These are phyloP conservation scores for Xanthorhoe spadicearia DNA, from an alignment of 2,888 invertebrate genomes.

Conservation along the genomic window DNA sequence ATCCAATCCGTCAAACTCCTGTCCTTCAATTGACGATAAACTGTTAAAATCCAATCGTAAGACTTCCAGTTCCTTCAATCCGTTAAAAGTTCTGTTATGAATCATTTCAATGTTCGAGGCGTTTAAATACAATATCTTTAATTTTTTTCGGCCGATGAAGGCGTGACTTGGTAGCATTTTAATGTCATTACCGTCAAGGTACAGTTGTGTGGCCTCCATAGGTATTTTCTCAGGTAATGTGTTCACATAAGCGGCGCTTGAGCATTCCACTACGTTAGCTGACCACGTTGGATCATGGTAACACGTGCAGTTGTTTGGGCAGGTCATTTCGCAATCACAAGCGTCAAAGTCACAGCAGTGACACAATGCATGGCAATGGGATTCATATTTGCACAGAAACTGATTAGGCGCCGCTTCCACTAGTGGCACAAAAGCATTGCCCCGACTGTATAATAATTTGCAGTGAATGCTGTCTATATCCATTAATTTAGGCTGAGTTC, in stretches of 20 bases:
- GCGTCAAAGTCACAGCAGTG: slow-evolving; percentile 96
- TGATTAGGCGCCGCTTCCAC: slow-evolving; percentile 92
- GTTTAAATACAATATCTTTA: slow-evolving; percentile 91
- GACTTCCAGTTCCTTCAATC: slow-evolving; percentile 90
- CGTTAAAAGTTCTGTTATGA: slow-evolving; percentile 93
- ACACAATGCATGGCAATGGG: slow-evolving; percentile 94
- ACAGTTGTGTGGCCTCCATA: slow-evolving; percentile 95
- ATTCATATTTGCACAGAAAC: slow-evolving; percentile 93
- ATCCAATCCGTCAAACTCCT: slow-evolving; percentile 92
- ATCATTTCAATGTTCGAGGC: slow-evolving; percentile 91
- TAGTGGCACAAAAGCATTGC: slow-evolving; percentile 89
- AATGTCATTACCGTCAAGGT: slow-evolving; percentile 93
- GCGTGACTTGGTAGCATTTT: slow-evolving; percentile 91
- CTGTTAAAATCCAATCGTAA: slow-evolving; percentile 91
- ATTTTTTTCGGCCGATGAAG: slow-evolving; percentile 92
- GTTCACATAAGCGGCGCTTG: slow-evolving; percentile 87
- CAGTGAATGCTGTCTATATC: slow-evolving; percentile 94
- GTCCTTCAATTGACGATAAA: slow-evolving; percentile 88
- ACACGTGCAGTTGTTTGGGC: slow-evolving; percentile 94
- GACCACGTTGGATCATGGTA: slow-evolving; percentile 95
- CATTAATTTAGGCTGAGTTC: slow-evolving; percentile 92
- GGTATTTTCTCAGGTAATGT: slow-evolving; percentile 92
- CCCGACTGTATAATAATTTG: slow-evolving; percentile 91
- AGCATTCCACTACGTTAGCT: slow-evolving; percentile 94
- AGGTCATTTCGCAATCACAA: slow-evolving; percentile 97